These are phyloP conservation scores for Drosophila siamana DNA, from an alignment of 2,888 invertebrate genomes.

Conservation along the genomic window DNA sequence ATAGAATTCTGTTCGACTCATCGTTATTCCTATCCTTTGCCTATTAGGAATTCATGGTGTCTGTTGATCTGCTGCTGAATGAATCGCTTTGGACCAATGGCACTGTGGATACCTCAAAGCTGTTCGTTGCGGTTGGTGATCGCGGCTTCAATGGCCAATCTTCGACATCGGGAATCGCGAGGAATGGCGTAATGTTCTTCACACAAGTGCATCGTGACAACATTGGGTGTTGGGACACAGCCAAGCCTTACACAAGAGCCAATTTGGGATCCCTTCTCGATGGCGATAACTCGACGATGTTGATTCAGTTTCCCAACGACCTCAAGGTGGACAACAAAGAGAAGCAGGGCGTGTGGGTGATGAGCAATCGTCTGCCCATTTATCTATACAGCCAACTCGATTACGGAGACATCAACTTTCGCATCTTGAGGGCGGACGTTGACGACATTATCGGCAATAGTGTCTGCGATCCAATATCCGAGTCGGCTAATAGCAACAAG, in stretches of 20 bases:
- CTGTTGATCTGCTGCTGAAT: constrained; percentile 88
- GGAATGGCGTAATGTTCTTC: constrained; percentile 90
- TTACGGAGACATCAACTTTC: constrained; percentile 89
- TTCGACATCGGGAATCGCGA: constrained; percentile 90
- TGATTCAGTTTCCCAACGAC: constrained; percentile 93
- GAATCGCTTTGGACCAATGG: constrained; percentile 86
- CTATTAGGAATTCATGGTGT: constrained; percentile 89
- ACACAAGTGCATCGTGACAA: constrained; percentile 92
- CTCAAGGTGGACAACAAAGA: constrained; percentile 90
- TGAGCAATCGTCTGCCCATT: constrained; percentile 91
- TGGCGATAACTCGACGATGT: constrained; percentile 83
- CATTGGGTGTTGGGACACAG: constrained; percentile 92
- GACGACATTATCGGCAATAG: constrained; percentile 88
- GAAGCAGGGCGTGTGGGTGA: constrained; percentile 90
- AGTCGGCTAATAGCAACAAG: constrained; percentile 14
- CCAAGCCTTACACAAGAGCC: constrained; percentile 88
- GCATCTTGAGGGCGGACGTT: constrained; percentile 89
- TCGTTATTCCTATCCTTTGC: not conserved
- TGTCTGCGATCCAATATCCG: constrained; percentile 88
- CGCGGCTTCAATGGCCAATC: constrained; percentile 89
- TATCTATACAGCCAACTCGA: constrained; percentile 89
- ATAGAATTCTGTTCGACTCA: not conserved
- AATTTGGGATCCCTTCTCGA: constrained; percentile 86
- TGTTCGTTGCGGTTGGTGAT: constrained; percentile 84
- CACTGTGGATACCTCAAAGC: constrained; percentile 77